Percentiles rank a stretch among this genome's conserved stretches.
These are phyloP conservation scores for Percina caprodes DNA, from an alignment of 2,113 vertebrate species.

Conservation along the genomic window DNA sequence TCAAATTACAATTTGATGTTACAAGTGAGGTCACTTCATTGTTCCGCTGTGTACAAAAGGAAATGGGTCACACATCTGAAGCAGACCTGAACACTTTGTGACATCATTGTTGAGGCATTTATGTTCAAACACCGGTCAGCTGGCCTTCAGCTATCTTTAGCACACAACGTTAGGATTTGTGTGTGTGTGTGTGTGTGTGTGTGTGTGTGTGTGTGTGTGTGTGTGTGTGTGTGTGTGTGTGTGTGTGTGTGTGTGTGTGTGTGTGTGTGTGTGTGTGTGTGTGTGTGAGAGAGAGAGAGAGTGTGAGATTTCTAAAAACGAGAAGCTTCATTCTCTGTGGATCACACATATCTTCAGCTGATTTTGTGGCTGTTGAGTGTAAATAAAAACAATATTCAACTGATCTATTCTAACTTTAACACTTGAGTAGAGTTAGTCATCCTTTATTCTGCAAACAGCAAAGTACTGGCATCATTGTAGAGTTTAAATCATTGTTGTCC, in stretches of 20 bases:
- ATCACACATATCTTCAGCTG: neutral
- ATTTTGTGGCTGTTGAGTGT: neutral
- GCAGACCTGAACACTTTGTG: neutral
- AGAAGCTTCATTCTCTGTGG: neutral
- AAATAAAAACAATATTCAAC: neutral
- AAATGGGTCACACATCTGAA: conserved; percentile 38
- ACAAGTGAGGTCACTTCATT: conserved; percentile 42
- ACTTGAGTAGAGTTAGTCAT: neutral
- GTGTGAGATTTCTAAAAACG: too few species aligned
- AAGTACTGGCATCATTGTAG: neutral
- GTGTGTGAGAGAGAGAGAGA: too few species aligned
- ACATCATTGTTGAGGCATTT: neutral
- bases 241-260: conserved; percentile 6
- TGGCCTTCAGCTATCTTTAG: conserved; percentile 24
- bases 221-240: neutral
- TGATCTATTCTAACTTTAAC: neutral
- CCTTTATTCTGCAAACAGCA: neutral
- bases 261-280: neutral
- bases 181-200: conserved; percentile 10
- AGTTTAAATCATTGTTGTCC: conserved; percentile 15
- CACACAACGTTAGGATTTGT: conserved; percentile 8
- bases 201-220: neutral
- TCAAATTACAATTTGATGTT: conserved; percentile 2
- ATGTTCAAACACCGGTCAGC: conserved; percentile 25
- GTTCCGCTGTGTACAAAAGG: conserved; percentile 31